Evolutionary conservation across 2,113 vertebrate genomes (phyloP).

Genomic region (Odocoileus hemionus): DNA sequence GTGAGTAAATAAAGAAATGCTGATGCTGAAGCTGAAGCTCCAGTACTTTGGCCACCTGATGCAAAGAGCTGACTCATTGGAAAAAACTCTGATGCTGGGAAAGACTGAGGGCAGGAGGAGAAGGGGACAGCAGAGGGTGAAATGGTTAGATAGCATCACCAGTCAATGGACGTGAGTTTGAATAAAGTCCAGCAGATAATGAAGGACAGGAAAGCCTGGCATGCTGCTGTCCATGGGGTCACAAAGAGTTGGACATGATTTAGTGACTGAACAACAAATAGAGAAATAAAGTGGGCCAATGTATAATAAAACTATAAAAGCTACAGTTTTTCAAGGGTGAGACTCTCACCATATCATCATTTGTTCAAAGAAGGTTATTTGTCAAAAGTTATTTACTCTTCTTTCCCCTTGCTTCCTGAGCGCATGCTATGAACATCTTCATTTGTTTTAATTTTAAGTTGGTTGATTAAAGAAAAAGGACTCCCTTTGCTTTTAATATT

Average conservation of each 20-base stretch:
- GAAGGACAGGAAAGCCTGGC: background rate
- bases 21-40: background rate
- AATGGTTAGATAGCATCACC: background rate
- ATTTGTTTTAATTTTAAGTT: slow-evolving; percentile 55
- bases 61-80: background rate
- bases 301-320: slow-evolving; percentile 17
- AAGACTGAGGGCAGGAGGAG: background rate
- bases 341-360: background rate
- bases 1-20: background rate
- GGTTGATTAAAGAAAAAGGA: slow-evolving; percentile 50
- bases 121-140: background rate
- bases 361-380: slow-evolving; percentile 43
- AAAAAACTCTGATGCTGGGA: background rate
- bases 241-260: background rate
- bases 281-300: background rate
- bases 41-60: background rate
- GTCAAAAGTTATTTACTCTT: slow-evolving; percentile 55
- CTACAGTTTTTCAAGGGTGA: slow-evolving; percentile 6
- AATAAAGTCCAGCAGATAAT: background rate
- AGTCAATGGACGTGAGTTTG: background rate
- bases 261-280: background rate
- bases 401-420: slow-evolving; percentile 3
- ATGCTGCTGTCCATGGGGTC: background rate
- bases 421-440: slow-evolving; percentile 39
- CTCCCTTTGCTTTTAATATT: slow-evolving; percentile 63